Evolutionary conservation across 2,113 vertebrate species (phyloP).

Genomic region (Sinocyclocheilus maitianheensis): DNA sequence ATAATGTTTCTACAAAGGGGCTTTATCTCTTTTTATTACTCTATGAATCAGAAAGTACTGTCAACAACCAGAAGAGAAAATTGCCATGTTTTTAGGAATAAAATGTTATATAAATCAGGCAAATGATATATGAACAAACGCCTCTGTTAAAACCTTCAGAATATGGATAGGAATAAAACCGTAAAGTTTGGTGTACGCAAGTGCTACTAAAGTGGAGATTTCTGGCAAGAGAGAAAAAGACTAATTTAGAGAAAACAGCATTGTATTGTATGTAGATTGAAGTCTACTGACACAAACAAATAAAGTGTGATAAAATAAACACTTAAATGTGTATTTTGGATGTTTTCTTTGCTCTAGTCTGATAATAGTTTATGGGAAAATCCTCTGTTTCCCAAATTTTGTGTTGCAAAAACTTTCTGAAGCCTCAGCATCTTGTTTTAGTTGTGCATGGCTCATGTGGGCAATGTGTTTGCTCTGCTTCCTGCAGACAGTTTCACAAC

Average conservation of each 20-base stretch:
- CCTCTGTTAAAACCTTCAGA: not conserved
- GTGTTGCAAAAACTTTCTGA: not conserved
- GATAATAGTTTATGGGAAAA: too few species aligned
- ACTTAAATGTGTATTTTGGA: too few species aligned
- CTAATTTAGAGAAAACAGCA: not conserved
- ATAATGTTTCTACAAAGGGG: not conserved
- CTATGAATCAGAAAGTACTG: too few species aligned
- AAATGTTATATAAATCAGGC: too few species aligned
- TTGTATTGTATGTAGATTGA: not conserved
- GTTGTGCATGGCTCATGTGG: slow-evolving; percentile 53
- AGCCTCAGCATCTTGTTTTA: not conserved
- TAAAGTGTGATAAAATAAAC: too few species aligned
- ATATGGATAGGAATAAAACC: not conserved
- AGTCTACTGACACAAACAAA: too few species aligned
- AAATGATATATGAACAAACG: too few species aligned
- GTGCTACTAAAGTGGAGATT: not conserved
- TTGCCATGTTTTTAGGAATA: too few species aligned
- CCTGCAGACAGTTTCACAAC: slow-evolving; percentile 61
- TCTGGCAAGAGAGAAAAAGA: not conserved
- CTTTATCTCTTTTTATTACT: not conserved
- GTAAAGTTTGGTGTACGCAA: not conserved
- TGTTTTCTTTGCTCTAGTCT: too few species aligned
- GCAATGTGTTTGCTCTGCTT: slow-evolving; percentile 59
- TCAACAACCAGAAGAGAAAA: too few species aligned
- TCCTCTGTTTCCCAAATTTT: not conserved